phyloP scores from a whole-genome alignment of 2,113 vertebrate species.

The Rattus rattus region DNA sequence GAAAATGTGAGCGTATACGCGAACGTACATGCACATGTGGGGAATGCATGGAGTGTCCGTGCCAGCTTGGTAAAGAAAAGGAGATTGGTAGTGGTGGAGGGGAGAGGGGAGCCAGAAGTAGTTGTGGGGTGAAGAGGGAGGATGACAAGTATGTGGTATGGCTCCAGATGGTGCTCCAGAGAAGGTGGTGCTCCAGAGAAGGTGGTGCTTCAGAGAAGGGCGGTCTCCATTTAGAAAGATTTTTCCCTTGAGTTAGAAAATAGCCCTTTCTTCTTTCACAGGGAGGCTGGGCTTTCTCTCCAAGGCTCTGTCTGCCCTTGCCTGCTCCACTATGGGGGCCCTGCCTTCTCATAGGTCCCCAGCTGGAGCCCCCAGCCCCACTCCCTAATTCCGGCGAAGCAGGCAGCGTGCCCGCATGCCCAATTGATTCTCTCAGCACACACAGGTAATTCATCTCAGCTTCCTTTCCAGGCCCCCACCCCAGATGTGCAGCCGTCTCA shows the following conservation, averaged over 20 bases:
- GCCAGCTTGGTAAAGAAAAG: conserved; percentile 1
- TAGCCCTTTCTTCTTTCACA: conserved; percentile 56
- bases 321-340: not conserved
- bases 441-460: conserved; percentile 79
- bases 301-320: not conserved
- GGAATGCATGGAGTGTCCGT: not conserved
- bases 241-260: conserved; percentile 32
- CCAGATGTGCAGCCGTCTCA: conserved; percentile 68
- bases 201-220: conserved; percentile 21
- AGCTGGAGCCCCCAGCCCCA: conserved; percentile 51
- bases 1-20: not conserved
- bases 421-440: conserved; percentile 73
- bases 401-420: conserved; percentile 66
- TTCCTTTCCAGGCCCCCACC: conserved; percentile 59
- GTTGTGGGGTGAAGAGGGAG: not conserved
- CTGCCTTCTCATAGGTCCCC: conserved; percentile 41
- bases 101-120: not conserved
- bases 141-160: not conserved
- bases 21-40: not conserved
- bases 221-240: conserved; percentile 9
- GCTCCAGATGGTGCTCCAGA: not conserved
- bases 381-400: conserved; percentile 62
- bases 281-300: conserved; percentile 30
- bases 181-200: not conserved
- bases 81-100: not conserved